A percentile compares a stretch with the other conserved stretches of the same genome.
These are phyloP conservation scores for Spinus pinus DNA, from an alignment of 2,797 vertebrate species.

Conservation along the genomic window DNA sequence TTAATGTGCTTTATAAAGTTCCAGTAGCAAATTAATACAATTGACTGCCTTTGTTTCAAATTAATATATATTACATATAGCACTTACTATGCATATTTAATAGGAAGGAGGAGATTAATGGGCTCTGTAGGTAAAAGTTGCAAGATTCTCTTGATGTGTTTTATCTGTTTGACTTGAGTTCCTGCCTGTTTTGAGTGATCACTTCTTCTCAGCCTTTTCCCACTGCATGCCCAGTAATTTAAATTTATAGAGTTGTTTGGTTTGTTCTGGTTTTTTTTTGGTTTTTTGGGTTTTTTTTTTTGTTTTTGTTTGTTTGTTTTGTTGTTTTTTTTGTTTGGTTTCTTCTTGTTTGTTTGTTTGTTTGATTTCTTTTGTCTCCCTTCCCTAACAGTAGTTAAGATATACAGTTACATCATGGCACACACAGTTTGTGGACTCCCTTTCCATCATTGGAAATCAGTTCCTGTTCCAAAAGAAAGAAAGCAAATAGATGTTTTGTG, in stretches of 20 bases:
- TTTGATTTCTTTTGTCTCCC: neutral
- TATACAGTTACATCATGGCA: neutral
- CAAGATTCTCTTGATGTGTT: neutral
- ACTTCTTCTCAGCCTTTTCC: neutral
- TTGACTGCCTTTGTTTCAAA: neutral
- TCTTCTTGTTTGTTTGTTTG: neutral
- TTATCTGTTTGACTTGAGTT: neutral
- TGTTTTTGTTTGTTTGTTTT: too few species aligned
- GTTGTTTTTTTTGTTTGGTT: too few species aligned
- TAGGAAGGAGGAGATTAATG: neutral
- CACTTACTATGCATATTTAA: neutral
- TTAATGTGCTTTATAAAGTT: neutral
- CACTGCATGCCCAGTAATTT: neutral
- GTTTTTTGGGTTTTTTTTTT: neutral
- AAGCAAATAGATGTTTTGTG: neutral
- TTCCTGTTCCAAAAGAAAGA: neutral
- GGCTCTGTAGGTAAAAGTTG: neutral
- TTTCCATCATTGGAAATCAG: neutral
- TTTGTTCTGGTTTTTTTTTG: neutral
- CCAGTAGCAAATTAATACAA: neutral
- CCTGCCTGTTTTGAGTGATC: neutral
- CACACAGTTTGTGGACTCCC: neutral
- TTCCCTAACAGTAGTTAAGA: neutral
- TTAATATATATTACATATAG: neutral
- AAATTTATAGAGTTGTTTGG: neutral